phyloP scores from a whole-genome alignment of 2,113 vertebrate species.

The Oncorhynchus masou region DNA sequence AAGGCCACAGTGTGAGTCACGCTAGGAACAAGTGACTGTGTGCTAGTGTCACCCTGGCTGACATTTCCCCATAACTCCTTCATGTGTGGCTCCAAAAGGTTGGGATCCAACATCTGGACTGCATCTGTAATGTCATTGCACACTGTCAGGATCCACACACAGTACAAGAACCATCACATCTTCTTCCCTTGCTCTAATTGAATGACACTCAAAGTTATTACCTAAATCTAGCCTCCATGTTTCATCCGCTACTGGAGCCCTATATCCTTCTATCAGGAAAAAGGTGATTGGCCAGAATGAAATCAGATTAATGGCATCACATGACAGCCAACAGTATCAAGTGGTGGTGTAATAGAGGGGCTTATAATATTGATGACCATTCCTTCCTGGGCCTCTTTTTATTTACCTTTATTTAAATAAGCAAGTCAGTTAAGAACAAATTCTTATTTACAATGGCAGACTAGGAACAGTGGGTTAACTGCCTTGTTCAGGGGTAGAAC shows the following conservation, averaged over 20 bases:
- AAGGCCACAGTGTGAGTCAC: not conserved
- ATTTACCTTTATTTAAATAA: too few relatives aligned
- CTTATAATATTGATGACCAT: too few relatives aligned
- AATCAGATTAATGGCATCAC: not conserved
- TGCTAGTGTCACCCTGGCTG: constrained; percentile 13
- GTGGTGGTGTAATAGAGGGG: not conserved
- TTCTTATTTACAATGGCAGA: too few relatives aligned
- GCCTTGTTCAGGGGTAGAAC: too few relatives aligned
- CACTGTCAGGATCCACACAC: not conserved
- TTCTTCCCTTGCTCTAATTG: not conserved
- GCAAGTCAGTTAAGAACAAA: too few relatives aligned
- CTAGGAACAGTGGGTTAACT: too few relatives aligned
- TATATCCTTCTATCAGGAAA: not conserved
- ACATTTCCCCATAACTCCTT: constrained; percentile 23
- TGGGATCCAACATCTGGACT: not conserved
- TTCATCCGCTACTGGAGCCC: not conserved
- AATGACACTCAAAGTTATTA: not conserved
- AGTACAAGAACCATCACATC: too few relatives aligned
- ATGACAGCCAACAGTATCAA: not conserved
- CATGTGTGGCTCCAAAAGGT: not conserved
- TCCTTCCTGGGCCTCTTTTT: not conserved
- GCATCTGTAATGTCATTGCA: not conserved
- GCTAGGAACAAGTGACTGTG: not conserved
- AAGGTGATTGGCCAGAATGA: not conserved
- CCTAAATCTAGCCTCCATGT: not conserved